Conservation (phyloP, 1,140 invertebrate species). For the Drosophila yakuba region DNA sequence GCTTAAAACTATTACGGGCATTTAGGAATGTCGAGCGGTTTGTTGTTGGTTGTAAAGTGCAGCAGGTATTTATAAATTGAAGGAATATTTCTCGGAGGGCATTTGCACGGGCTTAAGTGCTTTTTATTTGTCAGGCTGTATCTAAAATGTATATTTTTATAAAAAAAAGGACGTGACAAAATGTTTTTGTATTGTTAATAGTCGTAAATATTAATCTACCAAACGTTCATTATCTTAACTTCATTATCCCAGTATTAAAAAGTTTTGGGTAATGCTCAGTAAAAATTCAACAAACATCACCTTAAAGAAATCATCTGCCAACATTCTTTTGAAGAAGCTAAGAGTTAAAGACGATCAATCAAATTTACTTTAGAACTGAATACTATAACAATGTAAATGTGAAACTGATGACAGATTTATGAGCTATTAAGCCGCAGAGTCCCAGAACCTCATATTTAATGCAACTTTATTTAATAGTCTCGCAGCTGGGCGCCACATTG, state of each 20-base stretch:
- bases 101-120: too few relatives aligned
- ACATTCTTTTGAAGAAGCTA: too few relatives aligned
- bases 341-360: background rate
- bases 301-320: too few relatives aligned
- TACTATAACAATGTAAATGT: background rate
- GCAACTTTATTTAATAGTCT: conserved; percentile 31
- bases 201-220: too few relatives aligned
- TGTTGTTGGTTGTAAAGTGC: conserved; percentile 13
- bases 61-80: conserved; percentile 34
- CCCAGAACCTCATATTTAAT: conserved; percentile 14
- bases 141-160: too few relatives aligned
- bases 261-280: too few relatives aligned
- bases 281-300: too few relatives aligned
- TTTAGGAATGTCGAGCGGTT: conserved; percentile 7
- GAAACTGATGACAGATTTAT: background rate
- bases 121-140: too few relatives aligned
- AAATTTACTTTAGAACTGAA: background rate
- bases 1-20: conserved; percentile 31
- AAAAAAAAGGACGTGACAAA: background rate
- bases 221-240: too few relatives aligned
- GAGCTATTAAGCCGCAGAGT: background rate
- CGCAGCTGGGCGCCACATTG: conserved; percentile 28
- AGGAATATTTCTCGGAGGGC: conserved; percentile 1
- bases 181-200: background rate
- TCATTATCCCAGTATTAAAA: too few relatives aligned